Percentiles rank a stretch among this genome's conserved stretches.
phyloP scores from a whole-genome alignment of 1,140 invertebrate species.

The Drosophila willistoni region DNA sequence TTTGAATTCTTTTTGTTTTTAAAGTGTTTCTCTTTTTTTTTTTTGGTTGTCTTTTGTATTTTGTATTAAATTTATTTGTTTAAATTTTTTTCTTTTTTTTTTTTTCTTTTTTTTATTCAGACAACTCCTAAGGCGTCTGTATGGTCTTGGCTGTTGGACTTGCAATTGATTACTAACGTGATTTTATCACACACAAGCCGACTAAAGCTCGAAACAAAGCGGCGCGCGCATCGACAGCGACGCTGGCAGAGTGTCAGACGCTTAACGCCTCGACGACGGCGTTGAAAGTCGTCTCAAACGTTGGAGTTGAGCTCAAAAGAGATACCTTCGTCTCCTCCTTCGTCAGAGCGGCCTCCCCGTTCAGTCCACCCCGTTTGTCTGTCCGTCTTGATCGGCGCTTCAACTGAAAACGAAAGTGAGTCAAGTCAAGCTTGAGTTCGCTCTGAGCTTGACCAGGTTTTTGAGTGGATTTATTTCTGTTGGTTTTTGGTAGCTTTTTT shows the following conservation, averaged over 20 bases:
- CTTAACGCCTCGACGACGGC: slow-evolving; percentile 45
- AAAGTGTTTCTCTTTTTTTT: slow-evolving; percentile 6
- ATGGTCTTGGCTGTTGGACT: slow-evolving; percentile 80
- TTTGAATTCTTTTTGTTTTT: background rate
- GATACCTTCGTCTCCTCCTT: background rate
- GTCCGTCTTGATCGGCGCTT: slow-evolving; percentile 34
- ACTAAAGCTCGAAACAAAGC: slow-evolving; percentile 82
- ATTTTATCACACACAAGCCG: slow-evolving; percentile 83
- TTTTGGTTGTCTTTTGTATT: slow-evolving; percentile 10
- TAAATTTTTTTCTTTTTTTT: background rate
- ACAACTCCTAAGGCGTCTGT: slow-evolving; percentile 6
- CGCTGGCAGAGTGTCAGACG: slow-evolving; percentile 38
- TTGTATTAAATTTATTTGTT: background rate
- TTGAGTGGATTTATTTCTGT: slow-evolving; percentile 28
- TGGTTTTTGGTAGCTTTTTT: slow-evolving; percentile 15
- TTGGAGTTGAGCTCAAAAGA: slow-evolving; percentile 33
- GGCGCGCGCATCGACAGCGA: slow-evolving; percentile 47
- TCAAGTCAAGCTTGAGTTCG: slow-evolving; percentile 46
- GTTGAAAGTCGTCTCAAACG: slow-evolving; percentile 20
- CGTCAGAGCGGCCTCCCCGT: slow-evolving; percentile 13
- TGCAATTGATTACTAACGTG: slow-evolving; percentile 83
- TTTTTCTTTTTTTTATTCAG: slow-evolving; percentile 6
- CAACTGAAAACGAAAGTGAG: slow-evolving; percentile 68
- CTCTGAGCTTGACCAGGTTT: slow-evolving; percentile 36
- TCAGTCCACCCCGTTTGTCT: slow-evolving; percentile 1